Conservation (phyloP, 2,888 invertebrate genomes). For the Drosophila picticornis region DNA sequence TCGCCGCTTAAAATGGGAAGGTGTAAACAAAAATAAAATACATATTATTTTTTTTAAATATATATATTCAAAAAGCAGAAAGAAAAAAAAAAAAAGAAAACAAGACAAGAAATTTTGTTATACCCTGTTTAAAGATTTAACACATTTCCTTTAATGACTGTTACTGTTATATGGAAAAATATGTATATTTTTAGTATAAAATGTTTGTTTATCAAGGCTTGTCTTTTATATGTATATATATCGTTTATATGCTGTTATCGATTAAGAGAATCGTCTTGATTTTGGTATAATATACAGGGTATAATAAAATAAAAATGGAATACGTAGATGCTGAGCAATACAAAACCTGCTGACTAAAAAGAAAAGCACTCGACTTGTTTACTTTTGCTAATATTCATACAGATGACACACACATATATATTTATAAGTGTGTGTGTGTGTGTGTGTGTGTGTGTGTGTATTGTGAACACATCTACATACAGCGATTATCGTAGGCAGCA, state of each 20-base stretch:
- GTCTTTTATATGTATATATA: background rate
- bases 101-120: background rate
- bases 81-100: constrained; percentile 4
- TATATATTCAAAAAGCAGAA: constrained; percentile 30
- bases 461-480: constrained; percentile 7
- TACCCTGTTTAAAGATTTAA: background rate
- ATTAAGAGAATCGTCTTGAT: background rate
- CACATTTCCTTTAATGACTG: no score
- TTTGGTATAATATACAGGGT: constrained; percentile 2
- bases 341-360: constrained; percentile 36
- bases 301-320: background rate
- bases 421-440: no score
- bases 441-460: background rate
- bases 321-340: constrained; percentile 21
- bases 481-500: constrained; percentile 32
- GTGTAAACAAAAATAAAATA: constrained; percentile 48
- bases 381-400: constrained; percentile 18
- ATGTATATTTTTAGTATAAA: background rate
- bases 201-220: background rate
- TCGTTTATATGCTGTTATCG: background rate
- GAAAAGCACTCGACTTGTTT: constrained; percentile 31
- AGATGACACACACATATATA: constrained; percentile 13
- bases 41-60: constrained; percentile 16
- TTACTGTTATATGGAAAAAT: background rate
- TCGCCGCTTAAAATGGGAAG: constrained; percentile 31